phyloP scores from a whole-genome alignment of 1,140 invertebrate species.

The Drosophila guanche region DNA sequence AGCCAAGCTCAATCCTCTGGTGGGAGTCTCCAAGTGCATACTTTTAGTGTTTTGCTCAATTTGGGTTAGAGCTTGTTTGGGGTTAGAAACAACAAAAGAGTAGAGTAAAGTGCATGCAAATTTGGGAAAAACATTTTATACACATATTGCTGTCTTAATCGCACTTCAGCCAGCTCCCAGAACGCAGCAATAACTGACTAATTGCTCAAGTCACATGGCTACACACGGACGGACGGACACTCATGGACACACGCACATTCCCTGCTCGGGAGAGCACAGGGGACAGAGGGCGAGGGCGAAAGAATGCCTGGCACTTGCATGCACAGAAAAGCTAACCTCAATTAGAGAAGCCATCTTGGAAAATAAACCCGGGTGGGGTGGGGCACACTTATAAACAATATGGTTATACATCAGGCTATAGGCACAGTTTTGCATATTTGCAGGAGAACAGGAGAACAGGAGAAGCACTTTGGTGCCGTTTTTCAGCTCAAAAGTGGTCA shows the following conservation, averaged over 20 bases:
- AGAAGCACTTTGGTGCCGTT: constrained; percentile 65
- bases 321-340: constrained; percentile 58
- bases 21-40: too few species aligned
- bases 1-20: neutral
- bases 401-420: constrained; percentile 45
- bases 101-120: constrained; percentile 13
- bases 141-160: constrained; percentile 30
- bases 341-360: constrained; percentile 55
- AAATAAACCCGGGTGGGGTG: too few species aligned
- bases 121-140: constrained; percentile 43
- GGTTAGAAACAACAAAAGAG: constrained; percentile 3
- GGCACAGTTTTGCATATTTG: constrained; percentile 45
- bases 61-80: constrained; percentile 27
- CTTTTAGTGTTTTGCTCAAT: constrained; percentile 15
- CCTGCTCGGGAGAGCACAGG: neutral
- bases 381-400: constrained; percentile 51
- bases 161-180: constrained; percentile 2
- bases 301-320: constrained; percentile 56
- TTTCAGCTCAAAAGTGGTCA: constrained; percentile 39
- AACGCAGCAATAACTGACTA: constrained; percentile 74
- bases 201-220: constrained; percentile 65
- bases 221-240: constrained; percentile 37
- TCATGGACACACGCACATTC: constrained; percentile 27
- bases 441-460: neutral
- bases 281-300: neutral